A percentile compares a stretch with the other conserved stretches of the same genome.
These are phyloP conservation scores for Cardiocondyla obscurior DNA, from an alignment of 1,140 invertebrate genomes.

Conservation along the genomic window DNA sequence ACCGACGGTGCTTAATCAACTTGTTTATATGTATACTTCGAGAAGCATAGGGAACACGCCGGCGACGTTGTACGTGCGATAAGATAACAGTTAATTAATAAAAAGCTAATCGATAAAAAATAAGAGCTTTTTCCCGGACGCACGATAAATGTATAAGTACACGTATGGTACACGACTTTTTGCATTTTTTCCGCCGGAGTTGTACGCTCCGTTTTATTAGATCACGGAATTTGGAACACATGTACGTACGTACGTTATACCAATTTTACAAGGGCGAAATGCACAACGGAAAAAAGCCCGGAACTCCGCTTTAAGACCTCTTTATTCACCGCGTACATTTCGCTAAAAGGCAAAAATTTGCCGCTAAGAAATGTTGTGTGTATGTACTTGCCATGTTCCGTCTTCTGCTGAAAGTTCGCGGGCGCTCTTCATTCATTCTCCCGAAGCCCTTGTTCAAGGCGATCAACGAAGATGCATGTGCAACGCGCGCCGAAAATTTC, in stretches of 20 bases:
- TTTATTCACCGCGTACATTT: slow-evolving; percentile 44
- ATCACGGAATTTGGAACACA: neutral
- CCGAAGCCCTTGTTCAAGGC: slow-evolving; percentile 2
- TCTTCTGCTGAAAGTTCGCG: slow-evolving; percentile 23
- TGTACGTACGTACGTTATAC: neutral
- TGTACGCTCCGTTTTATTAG: neutral
- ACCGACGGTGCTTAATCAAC: neutral
- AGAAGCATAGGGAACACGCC: neutral
- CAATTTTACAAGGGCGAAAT: neutral
- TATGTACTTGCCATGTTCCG: slow-evolving; percentile 34
- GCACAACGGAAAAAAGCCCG: slow-evolving; percentile 2
- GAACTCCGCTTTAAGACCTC: slow-evolving; percentile 29
- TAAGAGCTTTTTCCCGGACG: too few relatives aligned
- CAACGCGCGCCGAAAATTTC: slow-evolving; percentile 46
- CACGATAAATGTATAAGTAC: neutral
- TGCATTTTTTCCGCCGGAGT: too few relatives aligned
- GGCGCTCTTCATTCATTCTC: slow-evolving; percentile 35
- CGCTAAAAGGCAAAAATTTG: slow-evolving; percentile 55
- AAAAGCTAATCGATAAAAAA: too few relatives aligned
- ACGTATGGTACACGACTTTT: too few relatives aligned
- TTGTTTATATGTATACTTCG: neutral
- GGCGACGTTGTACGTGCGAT: neutral
- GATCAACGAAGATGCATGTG: slow-evolving; percentile 40
- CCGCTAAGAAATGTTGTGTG: slow-evolving; percentile 38
- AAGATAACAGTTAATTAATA: neutral